phyloP scores from a whole-genome alignment of 2,888 invertebrate species.

The Biston betularia region DNA sequence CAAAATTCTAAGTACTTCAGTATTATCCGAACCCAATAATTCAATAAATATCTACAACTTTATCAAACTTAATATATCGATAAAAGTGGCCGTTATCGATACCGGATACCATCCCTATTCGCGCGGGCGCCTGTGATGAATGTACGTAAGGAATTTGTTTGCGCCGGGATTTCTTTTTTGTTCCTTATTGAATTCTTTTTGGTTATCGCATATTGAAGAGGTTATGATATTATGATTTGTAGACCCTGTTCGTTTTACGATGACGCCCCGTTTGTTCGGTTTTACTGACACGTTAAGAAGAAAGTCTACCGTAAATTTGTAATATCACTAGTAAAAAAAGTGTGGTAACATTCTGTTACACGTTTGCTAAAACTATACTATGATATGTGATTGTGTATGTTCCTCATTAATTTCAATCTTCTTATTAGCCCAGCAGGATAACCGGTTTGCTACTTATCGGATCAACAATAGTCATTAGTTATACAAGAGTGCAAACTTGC shows the following conservation, averaged over 20 bases:
- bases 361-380: too few species aligned
- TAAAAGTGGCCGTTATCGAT: slow-evolving; percentile 20
- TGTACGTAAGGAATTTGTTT: slow-evolving; percentile 47
- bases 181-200: slow-evolving; percentile 48
- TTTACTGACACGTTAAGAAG: slow-evolving; percentile 26
- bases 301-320: slow-evolving; percentile 18
- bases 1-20: too few species aligned
- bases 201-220: slow-evolving; percentile 47
- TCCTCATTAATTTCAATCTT: too few species aligned
- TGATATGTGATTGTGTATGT: too few species aligned
- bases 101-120: slow-evolving; percentile 26
- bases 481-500: too few species aligned
- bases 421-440: too few species aligned
- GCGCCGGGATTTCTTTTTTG: slow-evolving; percentile 45
- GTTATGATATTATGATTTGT: slow-evolving; percentile 48
- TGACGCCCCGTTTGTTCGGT: slow-evolving; percentile 20
- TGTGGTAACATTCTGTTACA: neutral
- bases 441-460: too few species aligned
- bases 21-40: too few species aligned
- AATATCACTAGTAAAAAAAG: neutral
- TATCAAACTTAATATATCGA: slow-evolving; percentile 8
- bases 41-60: too few species aligned
- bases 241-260: slow-evolving; percentile 38
- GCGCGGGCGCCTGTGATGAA: slow-evolving; percentile 43
- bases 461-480: too few species aligned